phyloP scores from a whole-genome alignment of 2,797 vertebrate genomes.

The Tauraco hartlaubi region DNA sequence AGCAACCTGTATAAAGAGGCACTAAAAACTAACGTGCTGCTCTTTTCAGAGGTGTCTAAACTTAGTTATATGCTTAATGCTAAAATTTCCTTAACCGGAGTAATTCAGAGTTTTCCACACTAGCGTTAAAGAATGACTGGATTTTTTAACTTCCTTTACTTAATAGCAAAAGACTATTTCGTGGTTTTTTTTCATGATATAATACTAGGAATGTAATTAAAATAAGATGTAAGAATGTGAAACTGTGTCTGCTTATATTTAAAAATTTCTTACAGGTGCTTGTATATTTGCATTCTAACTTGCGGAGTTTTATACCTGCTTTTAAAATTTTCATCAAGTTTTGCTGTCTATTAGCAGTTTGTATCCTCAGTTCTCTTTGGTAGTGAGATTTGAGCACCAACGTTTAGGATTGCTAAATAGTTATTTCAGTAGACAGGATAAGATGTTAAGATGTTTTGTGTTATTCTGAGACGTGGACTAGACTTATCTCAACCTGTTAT shows the following conservation, averaged over 20 bases:
- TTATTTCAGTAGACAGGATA: not conserved
- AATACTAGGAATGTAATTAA: not conserved
- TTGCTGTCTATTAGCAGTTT: not conserved
- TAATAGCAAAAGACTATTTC: not conserved
- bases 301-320: not conserved
- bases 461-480: not conserved
- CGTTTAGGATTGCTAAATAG: not conserved
- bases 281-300: not conserved
- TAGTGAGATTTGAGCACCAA: not conserved
- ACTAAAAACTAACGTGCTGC: not conserved
- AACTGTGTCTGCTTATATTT: not conserved
- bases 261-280: not conserved
- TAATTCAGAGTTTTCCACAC: not conserved
- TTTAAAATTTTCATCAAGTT: not conserved
- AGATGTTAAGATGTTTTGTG: not conserved
- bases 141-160: not conserved
- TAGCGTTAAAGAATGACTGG: not conserved
- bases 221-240: not conserved
- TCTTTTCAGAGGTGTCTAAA: not conserved
- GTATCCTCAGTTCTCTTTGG: not conserved
- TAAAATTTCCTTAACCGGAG: not conserved
- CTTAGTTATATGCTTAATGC: not conserved
- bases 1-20: not conserved
- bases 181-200: not conserved
- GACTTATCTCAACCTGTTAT: not conserved